These are phyloP conservation scores for Drosophila rhopaloa DNA, from an alignment of 1,140 invertebrate genomes.

Conservation along the genomic window DNA sequence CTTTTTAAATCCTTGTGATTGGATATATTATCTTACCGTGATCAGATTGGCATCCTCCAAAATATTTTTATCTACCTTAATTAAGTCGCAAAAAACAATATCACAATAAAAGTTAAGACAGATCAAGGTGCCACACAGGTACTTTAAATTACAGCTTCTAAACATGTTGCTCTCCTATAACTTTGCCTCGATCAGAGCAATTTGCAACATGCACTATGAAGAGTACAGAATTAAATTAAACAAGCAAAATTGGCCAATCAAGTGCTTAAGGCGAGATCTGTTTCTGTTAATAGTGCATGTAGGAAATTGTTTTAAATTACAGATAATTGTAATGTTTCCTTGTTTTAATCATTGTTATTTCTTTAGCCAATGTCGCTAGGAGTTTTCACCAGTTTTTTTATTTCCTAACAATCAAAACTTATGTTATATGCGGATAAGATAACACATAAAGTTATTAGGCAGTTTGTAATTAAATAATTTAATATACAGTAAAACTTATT, in stretches of 20 bases:
- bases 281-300: background rate
- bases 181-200: background rate
- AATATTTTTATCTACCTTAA: conserved; percentile 10
- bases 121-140: background rate
- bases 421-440: too few species aligned
- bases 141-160: background rate
- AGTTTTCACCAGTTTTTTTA: too few species aligned
- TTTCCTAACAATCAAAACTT: background rate
- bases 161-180: conserved; percentile 3
- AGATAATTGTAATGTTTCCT: background rate
- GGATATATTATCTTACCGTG: conserved; percentile 5
- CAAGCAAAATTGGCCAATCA: conserved; percentile 26
- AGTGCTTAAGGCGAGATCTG: background rate
- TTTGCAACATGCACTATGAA: conserved; percentile 16
- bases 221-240: conserved; percentile 1
- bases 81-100: background rate
- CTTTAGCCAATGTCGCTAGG: background rate
- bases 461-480: too few species aligned
- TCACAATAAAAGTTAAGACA: conserved; percentile 6
- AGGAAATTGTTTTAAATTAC: conserved; percentile 1
- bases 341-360: background rate
- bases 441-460: too few species aligned
- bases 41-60: conserved; percentile 32
- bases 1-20: too few species aligned
- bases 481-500: too few species aligned